Evolutionary conservation across 2,113 vertebrate species (phyloP).

Genomic region (Mystacornis crossleyi): DNA sequence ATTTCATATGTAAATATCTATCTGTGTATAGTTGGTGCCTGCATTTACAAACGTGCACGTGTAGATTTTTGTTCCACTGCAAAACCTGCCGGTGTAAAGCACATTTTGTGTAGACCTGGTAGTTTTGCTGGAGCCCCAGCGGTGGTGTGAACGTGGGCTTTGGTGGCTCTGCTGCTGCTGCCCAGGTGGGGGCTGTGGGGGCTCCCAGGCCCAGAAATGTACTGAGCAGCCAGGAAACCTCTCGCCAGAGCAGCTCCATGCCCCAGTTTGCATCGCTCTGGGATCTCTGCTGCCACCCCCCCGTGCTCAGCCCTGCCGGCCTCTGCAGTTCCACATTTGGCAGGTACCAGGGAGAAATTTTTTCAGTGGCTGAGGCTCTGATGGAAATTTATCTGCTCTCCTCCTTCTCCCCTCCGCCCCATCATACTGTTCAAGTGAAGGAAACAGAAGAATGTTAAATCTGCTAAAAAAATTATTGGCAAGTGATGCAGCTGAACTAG

Average conservation of each 20-base stretch:
- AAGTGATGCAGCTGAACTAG: conserved; percentile 74
- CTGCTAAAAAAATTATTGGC: conserved; percentile 80
- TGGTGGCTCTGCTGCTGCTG: neutral
- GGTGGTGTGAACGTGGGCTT: neutral
- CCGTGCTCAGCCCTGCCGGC: neutral
- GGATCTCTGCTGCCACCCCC: neutral
- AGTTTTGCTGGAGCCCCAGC: neutral
- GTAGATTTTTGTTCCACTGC: neutral
- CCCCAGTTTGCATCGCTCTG: neutral
- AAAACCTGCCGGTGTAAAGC: neutral
- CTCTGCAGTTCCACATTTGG: conserved; percentile 49
- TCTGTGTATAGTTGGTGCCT: neutral
- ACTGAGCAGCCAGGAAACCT: neutral
- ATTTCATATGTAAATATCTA: neutral
- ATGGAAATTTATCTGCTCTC: conserved; percentile 56
- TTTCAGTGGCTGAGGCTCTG: conserved; percentile 43
- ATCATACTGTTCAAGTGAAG: conserved; percentile 55
- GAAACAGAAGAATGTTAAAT: conserved; percentile 76
- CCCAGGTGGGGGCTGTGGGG: neutral
- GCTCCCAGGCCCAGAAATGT: neutral
- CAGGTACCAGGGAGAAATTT: conserved; percentile 62
- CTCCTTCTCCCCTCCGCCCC: conserved; percentile 22
- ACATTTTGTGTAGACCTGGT: neutral
- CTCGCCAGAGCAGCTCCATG: neutral
- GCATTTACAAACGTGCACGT: neutral